Percentiles rank a stretch among this genome's conserved stretches.
phyloP scores from a whole-genome alignment of 1,140 invertebrate genomes.

The Paramacrobiotus metropolitanus region DNA sequence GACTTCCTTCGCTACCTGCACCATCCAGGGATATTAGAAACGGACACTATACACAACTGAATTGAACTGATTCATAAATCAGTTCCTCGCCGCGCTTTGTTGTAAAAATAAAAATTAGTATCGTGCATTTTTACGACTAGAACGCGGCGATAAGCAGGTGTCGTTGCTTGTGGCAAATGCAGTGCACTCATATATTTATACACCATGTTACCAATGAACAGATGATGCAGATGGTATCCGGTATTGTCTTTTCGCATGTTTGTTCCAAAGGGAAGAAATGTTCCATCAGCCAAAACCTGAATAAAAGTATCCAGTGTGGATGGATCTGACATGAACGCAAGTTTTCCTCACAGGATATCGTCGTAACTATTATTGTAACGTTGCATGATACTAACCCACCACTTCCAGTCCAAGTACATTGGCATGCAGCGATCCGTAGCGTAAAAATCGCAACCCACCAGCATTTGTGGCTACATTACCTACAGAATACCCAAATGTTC shows the following conservation, averaged over 20 bases:
- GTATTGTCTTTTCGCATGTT: slow-evolving; percentile 88
- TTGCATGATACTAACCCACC: slow-evolving; percentile 26
- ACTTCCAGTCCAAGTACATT: slow-evolving; percentile 74
- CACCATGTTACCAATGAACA: slow-evolving; percentile 64
- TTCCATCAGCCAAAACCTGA: slow-evolving; percentile 72
- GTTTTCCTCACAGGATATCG: too few relatives aligned
- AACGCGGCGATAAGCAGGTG: too few relatives aligned
- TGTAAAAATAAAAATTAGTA: too few relatives aligned
- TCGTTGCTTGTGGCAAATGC: too few relatives aligned
- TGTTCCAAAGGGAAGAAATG: slow-evolving; percentile 57
- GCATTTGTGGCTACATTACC: slow-evolving; percentile 87
- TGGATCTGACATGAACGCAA: too few relatives aligned
- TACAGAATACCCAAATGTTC: neutral
- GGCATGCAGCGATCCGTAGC: slow-evolving; percentile 85
- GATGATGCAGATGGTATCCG: slow-evolving; percentile 79
- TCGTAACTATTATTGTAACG: too few relatives aligned
- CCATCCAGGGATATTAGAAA: neutral
- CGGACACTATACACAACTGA: neutral
- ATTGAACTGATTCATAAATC: neutral
- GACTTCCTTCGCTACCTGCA: slow-evolving; percentile 48
- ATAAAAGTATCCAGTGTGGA: too few relatives aligned
- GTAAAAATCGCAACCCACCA: slow-evolving; percentile 66
- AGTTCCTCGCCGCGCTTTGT: neutral
- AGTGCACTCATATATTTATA: neutral
- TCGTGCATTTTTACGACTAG: too few relatives aligned